Conservation (phyloP, 1,140 invertebrate species). For the Zaprionus camerounensis region DNA sequence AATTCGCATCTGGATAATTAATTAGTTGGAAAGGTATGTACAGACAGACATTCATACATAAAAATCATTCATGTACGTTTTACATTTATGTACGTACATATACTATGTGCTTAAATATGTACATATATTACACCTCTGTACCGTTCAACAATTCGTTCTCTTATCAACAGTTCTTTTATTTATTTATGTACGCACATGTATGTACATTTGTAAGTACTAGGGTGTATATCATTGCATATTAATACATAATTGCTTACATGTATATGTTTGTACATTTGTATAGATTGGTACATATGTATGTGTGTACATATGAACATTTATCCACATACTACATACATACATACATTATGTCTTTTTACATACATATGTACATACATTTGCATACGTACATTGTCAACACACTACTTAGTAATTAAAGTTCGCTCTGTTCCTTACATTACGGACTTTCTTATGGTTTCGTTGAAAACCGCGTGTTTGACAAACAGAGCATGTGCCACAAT, state of each 20-base stretch:
- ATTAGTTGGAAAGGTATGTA: neutral
- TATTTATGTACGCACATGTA: neutral
- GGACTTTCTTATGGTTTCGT: conserved; percentile 80
- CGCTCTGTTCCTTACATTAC: conserved; percentile 61
- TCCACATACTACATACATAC: neutral
- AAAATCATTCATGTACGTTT: neutral
- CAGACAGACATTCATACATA: neutral
- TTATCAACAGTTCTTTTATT: neutral
- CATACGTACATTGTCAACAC: conserved; percentile 8
- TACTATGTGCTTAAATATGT: neutral
- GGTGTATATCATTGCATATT: neutral
- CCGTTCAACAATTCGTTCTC: neutral
- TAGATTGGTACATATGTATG: neutral
- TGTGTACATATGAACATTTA: conserved; percentile 6
- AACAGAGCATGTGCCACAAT: conserved; percentile 45
- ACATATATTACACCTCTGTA: neutral
- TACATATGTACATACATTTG: neutral
- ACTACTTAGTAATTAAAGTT: conserved; percentile 23
- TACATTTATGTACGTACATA: neutral
- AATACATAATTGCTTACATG: neutral
- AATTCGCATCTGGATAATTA: neutral
- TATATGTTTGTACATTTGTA: neutral
- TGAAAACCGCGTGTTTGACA: conserved; percentile 64
- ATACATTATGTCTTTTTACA: neutral
- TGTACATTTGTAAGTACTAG: neutral